Conservation (phyloP, 2,888 invertebrate genomes). For the Pristionchus entomophagus region DNA sequence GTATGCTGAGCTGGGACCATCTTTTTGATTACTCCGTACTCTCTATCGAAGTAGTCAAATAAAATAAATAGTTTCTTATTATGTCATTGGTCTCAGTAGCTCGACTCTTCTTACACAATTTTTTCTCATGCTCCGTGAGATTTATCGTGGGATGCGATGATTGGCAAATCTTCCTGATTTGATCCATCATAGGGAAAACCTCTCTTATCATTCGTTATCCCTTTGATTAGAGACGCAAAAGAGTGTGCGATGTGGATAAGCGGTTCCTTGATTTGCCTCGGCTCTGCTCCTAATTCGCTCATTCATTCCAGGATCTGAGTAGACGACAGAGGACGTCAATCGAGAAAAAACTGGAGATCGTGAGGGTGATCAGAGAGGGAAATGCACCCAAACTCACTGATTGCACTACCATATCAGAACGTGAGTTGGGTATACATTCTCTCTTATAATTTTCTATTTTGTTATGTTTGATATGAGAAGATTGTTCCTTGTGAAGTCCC, state of each 20-base stretch:
- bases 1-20: too few relatives aligned
- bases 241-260: not conserved
- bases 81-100: not conserved
- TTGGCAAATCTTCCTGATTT: not conserved
- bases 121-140: too few relatives aligned
- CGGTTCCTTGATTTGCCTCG: not conserved
- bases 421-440: slow-evolving; percentile 63
- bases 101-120: too few relatives aligned
- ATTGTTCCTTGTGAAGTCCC: not conserved
- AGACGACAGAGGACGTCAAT: not conserved
- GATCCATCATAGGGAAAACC: not conserved
- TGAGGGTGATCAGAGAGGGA: slow-evolving; percentile 56
- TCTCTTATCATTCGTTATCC: not conserved
- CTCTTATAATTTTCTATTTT: not conserved
- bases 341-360: slow-evolving; percentile 56
- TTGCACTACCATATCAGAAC: slow-evolving; percentile 67
- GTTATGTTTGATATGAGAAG: too few relatives aligned
- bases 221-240: not conserved
- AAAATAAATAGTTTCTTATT: not conserved
- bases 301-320: slow-evolving; percentile 24
- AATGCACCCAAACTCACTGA: slow-evolving; percentile 72
- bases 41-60: too few relatives aligned
- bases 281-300: not conserved
- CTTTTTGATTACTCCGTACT: too few relatives aligned
- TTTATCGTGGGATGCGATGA: not conserved